Conservation (phyloP, 2,888 invertebrate species). For the Cybosia mesomella region DNA sequence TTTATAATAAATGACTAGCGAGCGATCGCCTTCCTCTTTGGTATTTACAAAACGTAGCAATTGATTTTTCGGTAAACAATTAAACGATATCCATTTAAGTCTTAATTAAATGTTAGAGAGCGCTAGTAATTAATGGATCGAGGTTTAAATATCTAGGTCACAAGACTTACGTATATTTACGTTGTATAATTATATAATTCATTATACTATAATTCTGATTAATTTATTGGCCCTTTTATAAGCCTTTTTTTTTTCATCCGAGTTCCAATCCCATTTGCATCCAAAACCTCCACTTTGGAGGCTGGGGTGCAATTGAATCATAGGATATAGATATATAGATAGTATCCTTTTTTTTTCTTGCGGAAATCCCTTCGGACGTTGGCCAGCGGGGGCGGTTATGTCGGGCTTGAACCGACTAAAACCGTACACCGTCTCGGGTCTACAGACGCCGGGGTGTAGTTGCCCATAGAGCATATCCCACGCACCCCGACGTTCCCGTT, state of each 20-base stretch:
- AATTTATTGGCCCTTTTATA: not conserved
- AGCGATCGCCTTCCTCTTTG: not conserved
- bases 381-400: too few relatives aligned
- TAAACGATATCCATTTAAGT: not conserved
- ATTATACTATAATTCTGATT: not conserved
- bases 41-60: constrained; percentile 5
- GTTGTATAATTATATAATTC: not conserved
- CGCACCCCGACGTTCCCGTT: too few relatives aligned
- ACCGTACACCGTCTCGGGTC: too few relatives aligned
- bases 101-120: not conserved
- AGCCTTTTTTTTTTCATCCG: not conserved
- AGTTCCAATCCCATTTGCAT: too few relatives aligned
- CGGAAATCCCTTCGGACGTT: too few relatives aligned
- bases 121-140: not conserved
- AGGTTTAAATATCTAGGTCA: not conserved
- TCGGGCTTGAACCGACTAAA: too few relatives aligned
- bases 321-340: too few relatives aligned
- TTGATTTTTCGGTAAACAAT: constrained; percentile 3
- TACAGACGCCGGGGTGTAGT: too few relatives aligned
- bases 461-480: too few relatives aligned
- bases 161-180: not conserved
- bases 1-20: not conserved
- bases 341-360: too few relatives aligned
- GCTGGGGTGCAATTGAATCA: too few relatives aligned
- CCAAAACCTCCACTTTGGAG: too few relatives aligned